phyloP scores from a whole-genome alignment of 2,888 invertebrate genomes.

The Stenodema calcarata region DNA sequence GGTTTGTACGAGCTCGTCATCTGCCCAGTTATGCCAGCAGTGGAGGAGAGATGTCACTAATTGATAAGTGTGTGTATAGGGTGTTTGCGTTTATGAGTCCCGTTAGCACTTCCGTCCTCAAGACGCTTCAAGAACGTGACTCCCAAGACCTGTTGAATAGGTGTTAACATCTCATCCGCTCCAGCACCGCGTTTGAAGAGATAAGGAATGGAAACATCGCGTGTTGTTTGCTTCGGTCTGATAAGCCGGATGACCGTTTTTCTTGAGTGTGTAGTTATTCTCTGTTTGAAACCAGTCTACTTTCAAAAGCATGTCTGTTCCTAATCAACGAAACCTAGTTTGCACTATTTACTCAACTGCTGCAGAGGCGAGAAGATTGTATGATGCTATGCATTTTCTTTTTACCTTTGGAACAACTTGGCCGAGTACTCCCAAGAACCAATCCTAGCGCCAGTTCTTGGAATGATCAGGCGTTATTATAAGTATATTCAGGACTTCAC shows the following conservation, averaged over 20 bases:
- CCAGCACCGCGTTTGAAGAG: not conserved
- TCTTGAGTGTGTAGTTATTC: not conserved
- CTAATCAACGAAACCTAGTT: not conserved
- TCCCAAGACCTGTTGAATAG: not conserved
- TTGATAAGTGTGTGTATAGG: not conserved
- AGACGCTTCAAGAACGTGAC: not conserved
- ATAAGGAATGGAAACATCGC: not conserved
- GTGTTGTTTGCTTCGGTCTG: not conserved
- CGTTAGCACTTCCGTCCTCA: not conserved
- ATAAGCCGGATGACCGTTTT: not conserved
- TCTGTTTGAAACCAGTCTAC: not conserved
- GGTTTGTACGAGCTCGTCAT: not conserved
- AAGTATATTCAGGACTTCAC: no score
- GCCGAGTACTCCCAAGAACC: no score
- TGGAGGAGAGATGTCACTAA: not conserved
- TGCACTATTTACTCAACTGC: not conserved
- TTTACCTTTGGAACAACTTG: no score
- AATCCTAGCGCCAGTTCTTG: no score
- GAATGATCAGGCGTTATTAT: no score
- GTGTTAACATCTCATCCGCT: not conserved
- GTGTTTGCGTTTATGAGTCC: not conserved
- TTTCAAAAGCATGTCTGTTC: not conserved
- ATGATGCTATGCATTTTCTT: not conserved
- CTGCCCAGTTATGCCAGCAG: not conserved
- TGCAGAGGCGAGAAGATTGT: not conserved